Evolutionary conservation across 2,797 vertebrate species (phyloP), one percentile per base, ranked within the genome.

Genomic region (Acipenser transmontanus): DNA sequence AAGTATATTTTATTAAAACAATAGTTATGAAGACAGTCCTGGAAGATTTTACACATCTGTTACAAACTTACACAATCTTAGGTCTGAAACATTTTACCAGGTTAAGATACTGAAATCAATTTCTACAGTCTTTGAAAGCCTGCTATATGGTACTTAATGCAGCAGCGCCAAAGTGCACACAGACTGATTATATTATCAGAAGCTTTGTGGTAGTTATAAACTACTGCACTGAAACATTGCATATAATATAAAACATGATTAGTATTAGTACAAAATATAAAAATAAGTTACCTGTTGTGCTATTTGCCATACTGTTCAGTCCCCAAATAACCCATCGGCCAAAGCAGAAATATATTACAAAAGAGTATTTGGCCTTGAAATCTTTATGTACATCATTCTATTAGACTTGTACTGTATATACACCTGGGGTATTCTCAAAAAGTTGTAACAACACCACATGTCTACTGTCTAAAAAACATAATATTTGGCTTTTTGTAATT

Each of bases 61-160:
- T 34, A 63, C 50, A 71, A 75, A 68, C 73, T 63, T 73, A 78
- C 80, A 82, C 80, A 85, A 80, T 82, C 78, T 76, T 80, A 73
- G 7, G 64, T 59, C 6, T 48, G 57, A 47, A 9, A 52, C 34
- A 52, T 64, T 47, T 65, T 65, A 7, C 50, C 54, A 49, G 34
- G 34, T 34, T 34, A 66, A 66, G 64, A 3, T 48, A 59, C 14
- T 4, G 47, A 9, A 11, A n/a, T 57, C 12, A 48, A 59, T 20
- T 56, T 48, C n/a, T 54, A 59, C 17, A 48, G 52, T 47, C 34
- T 34, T 48, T 49, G 57, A 59, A 66, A 34, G 34, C 34, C 4
- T 4, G 34, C 34, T 34, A 34, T 48, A 11, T 47, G 52, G 57
- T 54, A 59, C 54, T n/a, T 57, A 11, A 57, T 11, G 54, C 6